These are phyloP conservation scores for Digitonthophagus gazella DNA, from an alignment of 2,888 invertebrate genomes.

Conservation along the genomic window DNA sequence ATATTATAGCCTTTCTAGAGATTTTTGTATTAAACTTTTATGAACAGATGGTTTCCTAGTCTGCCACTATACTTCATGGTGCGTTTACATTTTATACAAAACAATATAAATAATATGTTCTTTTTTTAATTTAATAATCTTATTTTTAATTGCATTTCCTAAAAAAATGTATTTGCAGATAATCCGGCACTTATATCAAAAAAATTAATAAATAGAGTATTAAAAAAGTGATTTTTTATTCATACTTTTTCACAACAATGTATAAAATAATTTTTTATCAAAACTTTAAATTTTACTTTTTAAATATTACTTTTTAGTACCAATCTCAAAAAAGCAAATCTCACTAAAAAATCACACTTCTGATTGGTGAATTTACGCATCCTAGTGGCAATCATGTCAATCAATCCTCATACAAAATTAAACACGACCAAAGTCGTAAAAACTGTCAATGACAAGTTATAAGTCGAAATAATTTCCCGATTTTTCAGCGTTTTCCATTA, in stretches of 20 bases:
- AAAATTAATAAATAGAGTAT: neutral
- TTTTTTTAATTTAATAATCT: too few relatives aligned
- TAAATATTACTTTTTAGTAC: neutral
- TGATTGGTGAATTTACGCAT: neutral
- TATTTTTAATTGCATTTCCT: neutral
- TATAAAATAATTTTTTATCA: too few relatives aligned
- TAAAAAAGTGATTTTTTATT: too few relatives aligned
- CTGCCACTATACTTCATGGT: neutral
- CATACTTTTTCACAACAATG: too few relatives aligned
- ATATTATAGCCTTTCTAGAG: neutral
- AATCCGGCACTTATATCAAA: neutral
- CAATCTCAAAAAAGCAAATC: neutral
- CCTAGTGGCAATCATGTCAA: neutral
- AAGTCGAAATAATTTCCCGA: neutral
- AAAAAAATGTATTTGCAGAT: neutral
- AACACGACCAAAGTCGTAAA: neutral
- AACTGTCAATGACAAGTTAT: neutral
- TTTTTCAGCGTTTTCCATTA: neutral
- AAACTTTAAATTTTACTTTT: neutral
- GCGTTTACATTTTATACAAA: neutral
- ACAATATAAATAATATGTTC: too few relatives aligned
- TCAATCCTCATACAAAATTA: neutral
- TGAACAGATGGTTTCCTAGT: neutral
- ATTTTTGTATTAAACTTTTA: neutral
- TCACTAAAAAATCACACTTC: neutral